Evolutionary conservation across 1,140 invertebrate genomes (phyloP).

Genomic region (Aphelenchoides besseyi): DNA sequence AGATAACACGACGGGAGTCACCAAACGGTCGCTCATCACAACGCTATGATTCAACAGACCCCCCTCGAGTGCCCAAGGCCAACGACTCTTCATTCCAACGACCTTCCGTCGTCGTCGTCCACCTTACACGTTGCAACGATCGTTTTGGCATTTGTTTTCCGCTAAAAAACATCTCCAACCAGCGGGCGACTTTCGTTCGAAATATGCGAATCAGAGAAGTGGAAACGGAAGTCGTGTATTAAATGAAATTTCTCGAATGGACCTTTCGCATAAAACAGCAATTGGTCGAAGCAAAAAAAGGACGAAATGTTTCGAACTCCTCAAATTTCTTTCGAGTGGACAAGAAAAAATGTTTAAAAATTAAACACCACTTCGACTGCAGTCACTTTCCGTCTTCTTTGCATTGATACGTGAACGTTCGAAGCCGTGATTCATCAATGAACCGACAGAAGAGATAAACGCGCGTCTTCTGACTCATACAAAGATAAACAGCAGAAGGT

Average conservation of each 20-base stretch:
- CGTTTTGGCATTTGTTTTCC: constrained; percentile 15
- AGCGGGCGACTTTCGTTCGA: too few relatives aligned
- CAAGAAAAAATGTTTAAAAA: not conserved
- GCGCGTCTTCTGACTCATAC: not conserved
- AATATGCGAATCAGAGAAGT: too few relatives aligned
- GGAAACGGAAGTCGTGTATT: too few relatives aligned
- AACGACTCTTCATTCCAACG: too few relatives aligned
- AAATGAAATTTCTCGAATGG: too few relatives aligned
- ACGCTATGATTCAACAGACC: too few relatives aligned
- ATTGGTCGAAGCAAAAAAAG: too few relatives aligned
- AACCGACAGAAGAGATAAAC: constrained; percentile 6
- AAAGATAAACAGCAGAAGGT: not conserved
- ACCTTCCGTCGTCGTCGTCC: constrained; percentile 16
- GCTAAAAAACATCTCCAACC: not conserved
- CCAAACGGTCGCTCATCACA: too few relatives aligned
- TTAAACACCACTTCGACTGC: not conserved
- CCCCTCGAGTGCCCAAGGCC: too few relatives aligned
- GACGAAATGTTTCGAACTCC: not conserved
- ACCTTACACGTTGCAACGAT: constrained; percentile 7
- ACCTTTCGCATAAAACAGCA: too few relatives aligned
- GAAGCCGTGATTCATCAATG: not conserved
- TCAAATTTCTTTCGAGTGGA: constrained; percentile 2
- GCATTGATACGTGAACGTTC: not conserved
- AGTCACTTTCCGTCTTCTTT: not conserved
- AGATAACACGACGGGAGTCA: constrained; percentile 4